Evolutionary conservation across 2,888 invertebrate species (phyloP), one percentile per base, ranked within the genome.

Genomic region (Drosophila niveifrons): DNA sequence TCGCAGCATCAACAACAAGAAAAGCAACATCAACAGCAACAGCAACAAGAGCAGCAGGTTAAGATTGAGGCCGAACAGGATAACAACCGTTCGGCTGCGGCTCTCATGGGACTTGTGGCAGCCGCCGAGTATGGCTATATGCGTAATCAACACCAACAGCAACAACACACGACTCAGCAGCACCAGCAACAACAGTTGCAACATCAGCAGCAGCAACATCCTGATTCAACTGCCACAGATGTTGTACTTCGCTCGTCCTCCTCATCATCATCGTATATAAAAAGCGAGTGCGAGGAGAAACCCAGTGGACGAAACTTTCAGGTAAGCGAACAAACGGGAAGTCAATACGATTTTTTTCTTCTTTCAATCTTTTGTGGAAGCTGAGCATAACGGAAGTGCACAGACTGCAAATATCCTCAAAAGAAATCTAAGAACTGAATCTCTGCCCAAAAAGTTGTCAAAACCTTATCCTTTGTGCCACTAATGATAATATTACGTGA

Each of bases 191-290:
- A 73, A 23, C 77, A 80, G 66, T 75, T 69, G 28, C 80, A 82
- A 13, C 74, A 82, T 11, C 80, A 78, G 10, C 82, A 71, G 18
- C 91, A 91, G 75, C 91, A 92, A 79, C 91, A 92, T 86, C 92
- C 92, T 67, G 92, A 92, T 82, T 92, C 92, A 34, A 92, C 92
- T 18, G 92, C 92, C 61, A 88, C 89, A 91, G 90, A 90, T 90
- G 89, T 90, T 88, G 83, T 85, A 65, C 90, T 78, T 72, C 90
- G 82, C 67, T 90, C 88, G 72, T 90, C 90, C 63, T 88, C 84
- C 57, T 81, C 86, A 52, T 89, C 84, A 36, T 89, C 90, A 88
- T 66, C 86, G 23, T 23, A 23, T 23, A 23, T 23, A 23, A 23
- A 79, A 55, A 89, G 83, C 50, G 90, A 89, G 58, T 83, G 90